Percentiles rank a stretch among this genome's conserved stretches.
These are phyloP conservation scores for Excalfactoria chinensis DNA, from an alignment of 2,113 vertebrate genomes.

Conservation along the genomic window DNA sequence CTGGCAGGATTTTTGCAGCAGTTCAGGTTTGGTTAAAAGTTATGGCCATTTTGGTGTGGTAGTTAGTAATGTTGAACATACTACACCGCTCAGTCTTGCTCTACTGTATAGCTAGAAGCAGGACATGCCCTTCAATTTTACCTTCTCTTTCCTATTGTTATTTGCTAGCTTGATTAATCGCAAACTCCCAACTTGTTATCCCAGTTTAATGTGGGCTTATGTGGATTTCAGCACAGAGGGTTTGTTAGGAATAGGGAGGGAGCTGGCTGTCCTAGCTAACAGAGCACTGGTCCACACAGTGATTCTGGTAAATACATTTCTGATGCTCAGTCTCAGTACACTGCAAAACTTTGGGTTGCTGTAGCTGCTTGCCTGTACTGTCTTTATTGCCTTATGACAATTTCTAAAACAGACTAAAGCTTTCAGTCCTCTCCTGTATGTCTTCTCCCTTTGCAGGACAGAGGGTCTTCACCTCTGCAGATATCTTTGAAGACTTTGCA, in stretches of 20 bases:
- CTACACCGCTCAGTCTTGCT: background rate
- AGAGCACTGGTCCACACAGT: accelerated
- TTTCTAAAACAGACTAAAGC: background rate
- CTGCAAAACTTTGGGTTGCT: accelerated
- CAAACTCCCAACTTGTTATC: background rate
- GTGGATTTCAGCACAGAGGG: background rate
- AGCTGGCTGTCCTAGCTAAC: background rate
- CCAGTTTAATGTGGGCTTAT: accelerated
- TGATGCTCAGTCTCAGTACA: background rate
- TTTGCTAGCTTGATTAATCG: background rate
- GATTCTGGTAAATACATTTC: background rate
- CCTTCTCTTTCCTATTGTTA: background rate
- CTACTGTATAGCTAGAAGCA: background rate
- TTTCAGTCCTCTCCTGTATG: background rate
- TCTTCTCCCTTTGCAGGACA: background rate
- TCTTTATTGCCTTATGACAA: accelerated
- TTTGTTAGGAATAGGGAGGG: background rate
- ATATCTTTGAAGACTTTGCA: background rate
- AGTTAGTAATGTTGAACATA: background rate
- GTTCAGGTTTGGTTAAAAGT: background rate
- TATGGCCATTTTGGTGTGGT: accelerated
- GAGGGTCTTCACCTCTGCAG: background rate
- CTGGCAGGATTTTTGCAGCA: background rate
- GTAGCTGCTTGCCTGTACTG: background rate
- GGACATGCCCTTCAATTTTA: background rate